Conservation (phyloP, 1,140 invertebrate genomes). For the Drosophila repletoides region DNA sequence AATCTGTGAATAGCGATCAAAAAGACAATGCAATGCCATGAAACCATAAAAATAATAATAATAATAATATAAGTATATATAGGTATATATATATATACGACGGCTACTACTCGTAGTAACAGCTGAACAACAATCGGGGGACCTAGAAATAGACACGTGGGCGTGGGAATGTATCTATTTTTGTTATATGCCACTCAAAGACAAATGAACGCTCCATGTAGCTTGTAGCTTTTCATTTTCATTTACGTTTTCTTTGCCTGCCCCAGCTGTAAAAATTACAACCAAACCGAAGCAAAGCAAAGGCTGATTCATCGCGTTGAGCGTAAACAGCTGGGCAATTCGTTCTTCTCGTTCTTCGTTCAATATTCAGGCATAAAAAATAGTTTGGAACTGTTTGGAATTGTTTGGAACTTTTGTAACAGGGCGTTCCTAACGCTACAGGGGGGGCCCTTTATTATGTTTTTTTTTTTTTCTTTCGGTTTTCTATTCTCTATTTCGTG, state of each 20-base stretch:
- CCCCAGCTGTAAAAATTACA: conserved; percentile 55
- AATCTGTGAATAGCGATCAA: conserved; percentile 30
- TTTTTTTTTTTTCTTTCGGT: not conserved
- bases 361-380: conserved; percentile 5
- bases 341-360: too few species aligned
- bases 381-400: conserved; percentile 19
- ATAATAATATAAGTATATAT: conserved; percentile 37
- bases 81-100: not conserved
- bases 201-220: conserved; percentile 23
- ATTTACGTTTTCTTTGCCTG: not conserved
- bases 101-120: conserved; percentile 1
- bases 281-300: conserved; percentile 19
- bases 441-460: conserved; percentile 12
- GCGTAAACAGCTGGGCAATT: conserved; percentile 43
- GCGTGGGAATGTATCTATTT: conserved; percentile 76
- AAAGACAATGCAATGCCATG: conserved; percentile 51
- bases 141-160: conserved; percentile 79
- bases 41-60: conserved; percentile 29
- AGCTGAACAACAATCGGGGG: conserved; percentile 22
- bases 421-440: conserved; percentile 14
- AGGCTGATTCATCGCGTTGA: conserved; percentile 56
- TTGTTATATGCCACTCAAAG: conserved; percentile 31
- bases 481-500: not conserved
- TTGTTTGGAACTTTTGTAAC: conserved; percentile 53
- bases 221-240: conserved; percentile 41